Evolutionary conservation across 2,113 vertebrate genomes (phyloP).

Genomic region (Cephalopterus ornatus): DNA sequence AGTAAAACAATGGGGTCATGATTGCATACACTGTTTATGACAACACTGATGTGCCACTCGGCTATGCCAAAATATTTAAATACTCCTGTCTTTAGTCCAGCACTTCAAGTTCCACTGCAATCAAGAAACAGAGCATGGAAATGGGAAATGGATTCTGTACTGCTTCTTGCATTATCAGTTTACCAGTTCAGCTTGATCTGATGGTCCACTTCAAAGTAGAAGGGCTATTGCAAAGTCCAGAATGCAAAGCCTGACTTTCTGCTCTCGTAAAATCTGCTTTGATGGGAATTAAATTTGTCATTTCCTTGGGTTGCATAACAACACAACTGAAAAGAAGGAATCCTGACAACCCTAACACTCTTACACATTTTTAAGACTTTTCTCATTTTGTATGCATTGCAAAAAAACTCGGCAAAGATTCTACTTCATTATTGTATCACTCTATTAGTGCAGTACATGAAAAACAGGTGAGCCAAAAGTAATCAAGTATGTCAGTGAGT

Average conservation of each 20-base stretch:
- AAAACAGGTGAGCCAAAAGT: not conserved
- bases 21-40: not conserved
- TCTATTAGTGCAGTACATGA: not conserved
- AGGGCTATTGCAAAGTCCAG: not conserved
- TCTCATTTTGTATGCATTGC: not conserved
- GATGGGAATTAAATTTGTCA: not conserved
- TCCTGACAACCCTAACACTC: rapidly evolving
- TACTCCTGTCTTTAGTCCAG: not conserved
- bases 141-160: not conserved
- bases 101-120: not conserved
- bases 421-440: not conserved
- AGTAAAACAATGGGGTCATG: not conserved
- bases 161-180: not conserved
- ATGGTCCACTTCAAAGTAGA: not conserved
- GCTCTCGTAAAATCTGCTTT: not conserved
- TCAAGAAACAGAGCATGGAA: not conserved
- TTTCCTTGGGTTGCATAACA: not conserved
- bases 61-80: not conserved
- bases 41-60: not conserved
- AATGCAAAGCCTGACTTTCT: not conserved
- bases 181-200: not conserved
- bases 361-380: not conserved
- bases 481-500: not conserved
- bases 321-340: not conserved
- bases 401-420: not conserved